Evolutionary conservation across 1,140 invertebrate species (phyloP), one percentile per base, ranked within the genome.

Genomic region (Drosophila suzukii): DNA sequence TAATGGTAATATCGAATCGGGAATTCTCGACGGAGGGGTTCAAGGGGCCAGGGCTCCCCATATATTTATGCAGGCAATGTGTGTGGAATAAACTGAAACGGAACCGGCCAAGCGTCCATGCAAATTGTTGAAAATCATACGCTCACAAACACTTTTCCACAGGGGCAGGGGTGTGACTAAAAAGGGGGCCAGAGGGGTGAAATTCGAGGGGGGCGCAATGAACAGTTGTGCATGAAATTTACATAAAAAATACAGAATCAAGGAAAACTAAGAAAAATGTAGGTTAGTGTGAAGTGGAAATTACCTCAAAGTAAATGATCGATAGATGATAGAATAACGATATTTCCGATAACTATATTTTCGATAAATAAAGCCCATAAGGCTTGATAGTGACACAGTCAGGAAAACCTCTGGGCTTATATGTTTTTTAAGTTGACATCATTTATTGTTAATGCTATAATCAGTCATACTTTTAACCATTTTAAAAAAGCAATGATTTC

Each of bases 161-260:
- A 6, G 49, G 49, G 34, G n/a, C 3, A 7, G 3, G 15, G 12
- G 20, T 47, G 32, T 46, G 11, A 8, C 8, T 5, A 13, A 54
- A 24, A 8, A 11, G 43, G 3, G 53, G 44, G 2, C 32, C 7
- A 12, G 15, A 1, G 3, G 41, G 15, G 7, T 11, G 12, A 32
- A 10, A 60, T 27, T 36, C n/a, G 17, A 30, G 27, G 43, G 43
- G 41, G 46, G 13, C 24, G 11, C 34, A 32, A 34, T 39, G 15
- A 17, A 56, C 65, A 71, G 68, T 50, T 71, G 65, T 49, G 68
- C 53, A 56, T 34, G 36, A 57, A 58, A 71, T 71, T 71, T 71
- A 20, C 67, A 71, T 71, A 68, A 66, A 62, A 65, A 67, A 39
- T 46, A 34, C 47, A 38, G 30, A 41, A 36, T 27, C 6, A 24